Evolutionary conservation across 2,797 vertebrate species (phyloP).

Genomic region (Danio kyathit): DNA sequence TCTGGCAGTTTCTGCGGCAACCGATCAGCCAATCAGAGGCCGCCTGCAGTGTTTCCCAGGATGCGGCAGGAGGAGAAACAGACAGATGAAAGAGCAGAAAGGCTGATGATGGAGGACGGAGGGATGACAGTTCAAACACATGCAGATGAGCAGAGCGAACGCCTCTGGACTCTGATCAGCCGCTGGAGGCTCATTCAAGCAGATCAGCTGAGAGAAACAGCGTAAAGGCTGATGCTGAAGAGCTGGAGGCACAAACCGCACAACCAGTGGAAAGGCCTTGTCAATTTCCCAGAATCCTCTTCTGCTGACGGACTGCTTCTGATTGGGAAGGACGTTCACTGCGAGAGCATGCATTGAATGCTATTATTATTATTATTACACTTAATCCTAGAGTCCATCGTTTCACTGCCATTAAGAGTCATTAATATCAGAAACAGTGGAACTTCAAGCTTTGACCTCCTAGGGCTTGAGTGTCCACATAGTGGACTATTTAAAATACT

Average conservation of each 20-base stretch:
- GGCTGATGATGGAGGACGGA: slow-evolving; percentile 45
- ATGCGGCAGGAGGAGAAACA: slow-evolving; percentile 46
- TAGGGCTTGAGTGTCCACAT: too few species aligned
- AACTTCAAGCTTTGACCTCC: too few species aligned
- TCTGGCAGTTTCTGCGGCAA: slow-evolving; percentile 50
- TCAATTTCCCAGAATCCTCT: slow-evolving; percentile 19
- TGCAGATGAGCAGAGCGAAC: slow-evolving; percentile 66
- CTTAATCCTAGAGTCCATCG: not conserved
- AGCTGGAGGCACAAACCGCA: not conserved
- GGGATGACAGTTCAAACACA: slow-evolving; percentile 68
- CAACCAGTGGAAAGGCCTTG: slow-evolving; percentile 10
- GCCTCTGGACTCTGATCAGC: slow-evolving; percentile 53
- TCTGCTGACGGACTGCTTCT: slow-evolving; percentile 4
- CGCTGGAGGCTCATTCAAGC: slow-evolving; percentile 7
- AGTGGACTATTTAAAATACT: too few species aligned
- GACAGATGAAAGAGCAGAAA: slow-evolving; percentile 26
- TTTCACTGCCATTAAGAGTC: slow-evolving; percentile 4
- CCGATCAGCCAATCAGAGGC: slow-evolving; percentile 46
- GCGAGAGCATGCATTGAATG: not conserved
- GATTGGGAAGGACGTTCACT: not conserved
- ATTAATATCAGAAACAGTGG: too few species aligned
- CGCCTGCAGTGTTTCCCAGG: slow-evolving; percentile 43
- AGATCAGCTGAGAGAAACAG: slow-evolving; percentile 49
- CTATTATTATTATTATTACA: not conserved
- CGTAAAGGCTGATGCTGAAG: not conserved